phyloP scores from a whole-genome alignment of 2,797 vertebrate genomes.

The Acanthurus leucopareius region DNA sequence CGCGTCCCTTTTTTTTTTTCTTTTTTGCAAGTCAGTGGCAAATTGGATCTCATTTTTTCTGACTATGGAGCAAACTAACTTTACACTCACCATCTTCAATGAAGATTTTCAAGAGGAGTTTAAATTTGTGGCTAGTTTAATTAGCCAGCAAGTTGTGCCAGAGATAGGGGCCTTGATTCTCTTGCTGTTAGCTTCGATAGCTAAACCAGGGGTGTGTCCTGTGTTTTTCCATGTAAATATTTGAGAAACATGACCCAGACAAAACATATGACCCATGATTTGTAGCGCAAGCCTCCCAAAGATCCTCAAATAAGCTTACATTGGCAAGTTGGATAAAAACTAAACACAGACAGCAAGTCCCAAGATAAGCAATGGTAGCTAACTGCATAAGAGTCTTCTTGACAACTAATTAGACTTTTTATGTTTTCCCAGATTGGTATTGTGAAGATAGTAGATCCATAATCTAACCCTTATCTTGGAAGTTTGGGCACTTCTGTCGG shows the following conservation, averaged over 20 bases:
- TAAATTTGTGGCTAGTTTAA: neutral
- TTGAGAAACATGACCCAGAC: neutral
- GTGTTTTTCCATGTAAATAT: slow-evolving; percentile 8
- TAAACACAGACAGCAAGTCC: no score
- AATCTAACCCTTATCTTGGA: no score
- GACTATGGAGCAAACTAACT: neutral
- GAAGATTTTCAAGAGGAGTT: neutral
- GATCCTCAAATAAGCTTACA: neutral
- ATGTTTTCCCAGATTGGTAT: no score
- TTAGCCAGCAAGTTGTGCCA: neutral
- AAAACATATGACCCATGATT: neutral
- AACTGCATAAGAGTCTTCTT: no score
- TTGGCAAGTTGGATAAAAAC: no score
- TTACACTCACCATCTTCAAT: neutral
- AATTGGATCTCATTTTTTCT: neutral
- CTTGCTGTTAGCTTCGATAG: neutral
- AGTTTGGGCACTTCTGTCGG: neutral
- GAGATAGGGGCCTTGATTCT: neutral
- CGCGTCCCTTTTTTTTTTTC: slow-evolving; percentile 7
- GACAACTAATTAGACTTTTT: no score
- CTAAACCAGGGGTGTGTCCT: neutral
- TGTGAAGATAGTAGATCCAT: no score
- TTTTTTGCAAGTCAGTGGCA: neutral
- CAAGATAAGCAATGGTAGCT: no score
- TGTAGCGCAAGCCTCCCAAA: neutral